phyloP scores from a whole-genome alignment of 2,888 invertebrate species.

The Diachrysia chrysitis region DNA sequence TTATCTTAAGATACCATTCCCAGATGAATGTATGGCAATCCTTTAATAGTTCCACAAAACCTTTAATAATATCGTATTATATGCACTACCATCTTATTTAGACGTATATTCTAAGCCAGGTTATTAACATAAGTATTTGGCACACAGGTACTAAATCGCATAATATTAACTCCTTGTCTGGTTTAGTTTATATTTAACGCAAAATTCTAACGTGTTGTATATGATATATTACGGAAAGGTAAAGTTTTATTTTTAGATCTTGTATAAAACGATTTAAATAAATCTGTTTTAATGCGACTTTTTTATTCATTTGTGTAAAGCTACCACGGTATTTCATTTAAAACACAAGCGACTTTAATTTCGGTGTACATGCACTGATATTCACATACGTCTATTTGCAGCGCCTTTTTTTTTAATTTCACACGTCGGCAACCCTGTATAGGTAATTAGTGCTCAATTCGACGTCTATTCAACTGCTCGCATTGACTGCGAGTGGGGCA shows the following conservation, averaged over 20 bases:
- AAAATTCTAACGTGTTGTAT: background rate
- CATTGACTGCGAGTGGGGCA: conserved; percentile 76
- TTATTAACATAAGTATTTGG: conserved; percentile 49
- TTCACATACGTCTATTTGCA: conserved; percentile 25
- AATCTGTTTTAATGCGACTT: background rate
- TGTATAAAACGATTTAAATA: background rate
- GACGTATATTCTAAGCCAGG: conserved; percentile 6
- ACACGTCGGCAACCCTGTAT: conserved; percentile 82
- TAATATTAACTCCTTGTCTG: conserved; percentile 26
- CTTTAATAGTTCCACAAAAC: too few species aligned
- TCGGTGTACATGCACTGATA: conserved; percentile 22
- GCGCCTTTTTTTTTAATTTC: conserved; percentile 84
- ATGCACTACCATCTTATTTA: conserved; percentile 18
- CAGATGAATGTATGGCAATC: too few species aligned
- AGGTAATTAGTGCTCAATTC: conserved; percentile 88
- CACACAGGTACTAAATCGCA: conserved; percentile 35
- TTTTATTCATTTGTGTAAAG: conserved; percentile 10
- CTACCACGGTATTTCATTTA: conserved; percentile 23
- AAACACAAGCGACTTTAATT: conserved; percentile 42
- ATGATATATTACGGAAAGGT: too few species aligned
- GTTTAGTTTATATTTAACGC: background rate
- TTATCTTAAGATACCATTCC: too few species aligned
- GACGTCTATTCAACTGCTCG: conserved; percentile 78
- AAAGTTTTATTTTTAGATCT: background rate
- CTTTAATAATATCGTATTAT: background rate